phyloP scores from a whole-genome alignment of 2,113 vertebrate genomes.

The Catharus minimus region DNA sequence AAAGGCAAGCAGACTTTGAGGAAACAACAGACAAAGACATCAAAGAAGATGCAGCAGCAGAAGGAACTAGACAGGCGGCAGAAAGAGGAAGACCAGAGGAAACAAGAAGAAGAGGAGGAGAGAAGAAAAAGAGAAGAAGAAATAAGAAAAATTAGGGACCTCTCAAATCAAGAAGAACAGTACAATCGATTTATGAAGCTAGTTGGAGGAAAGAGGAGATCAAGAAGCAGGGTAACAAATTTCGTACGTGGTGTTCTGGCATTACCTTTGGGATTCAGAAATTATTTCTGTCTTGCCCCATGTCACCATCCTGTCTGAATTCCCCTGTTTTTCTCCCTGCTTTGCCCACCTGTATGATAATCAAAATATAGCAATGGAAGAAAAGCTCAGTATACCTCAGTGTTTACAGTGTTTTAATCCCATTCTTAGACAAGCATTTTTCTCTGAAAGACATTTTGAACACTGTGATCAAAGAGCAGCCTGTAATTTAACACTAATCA shows the following conservation, averaged over 20 bases:
- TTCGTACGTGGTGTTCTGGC: neutral
- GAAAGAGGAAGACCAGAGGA: constrained; percentile 82
- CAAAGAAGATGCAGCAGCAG: constrained; percentile 89
- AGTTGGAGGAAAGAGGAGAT: constrained; percentile 85
- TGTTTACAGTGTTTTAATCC: neutral
- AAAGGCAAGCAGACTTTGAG: constrained; percentile 85
- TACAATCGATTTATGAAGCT: constrained; percentile 99
- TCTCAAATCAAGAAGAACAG: constrained; percentile 97
- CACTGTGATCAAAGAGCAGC: neutral
- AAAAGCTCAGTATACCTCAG: neutral
- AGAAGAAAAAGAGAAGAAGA: constrained; percentile 93
- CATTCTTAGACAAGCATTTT: neutral
- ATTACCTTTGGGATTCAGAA: neutral
- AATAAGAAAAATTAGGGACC: constrained; percentile 92
- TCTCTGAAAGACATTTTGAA: neutral
- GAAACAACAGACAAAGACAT: constrained; percentile 89
- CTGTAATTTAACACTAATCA: neutral
- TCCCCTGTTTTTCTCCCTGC: neutral
- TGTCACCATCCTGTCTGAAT: neutral
- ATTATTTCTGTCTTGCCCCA: neutral
- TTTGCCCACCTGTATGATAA: neutral
- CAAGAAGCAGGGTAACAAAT: constrained; percentile 81
- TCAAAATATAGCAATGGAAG: neutral
- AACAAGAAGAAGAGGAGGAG: constrained; percentile 86
- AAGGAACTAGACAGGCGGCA: constrained; percentile 84